Evolutionary conservation across 2,888 invertebrate species (phyloP), one percentile per base, ranked within the genome.

Genomic region (Agrotis segetum): DNA sequence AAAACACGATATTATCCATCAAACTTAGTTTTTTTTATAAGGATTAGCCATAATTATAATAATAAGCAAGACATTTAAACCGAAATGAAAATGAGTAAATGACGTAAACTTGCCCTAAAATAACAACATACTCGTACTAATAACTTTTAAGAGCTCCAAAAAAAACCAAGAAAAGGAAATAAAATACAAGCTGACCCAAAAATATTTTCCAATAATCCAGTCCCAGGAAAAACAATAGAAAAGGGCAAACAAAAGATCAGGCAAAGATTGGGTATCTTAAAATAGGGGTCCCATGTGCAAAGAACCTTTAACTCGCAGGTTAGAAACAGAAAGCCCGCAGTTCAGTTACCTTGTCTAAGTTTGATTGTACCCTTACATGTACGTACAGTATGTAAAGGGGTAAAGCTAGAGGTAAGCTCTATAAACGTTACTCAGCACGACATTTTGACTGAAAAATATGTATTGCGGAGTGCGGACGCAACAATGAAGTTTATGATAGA

Each of bases 191-290:
- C 14, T 34, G 40, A 34, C 11, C 40, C 1, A 40, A 40, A 40
- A 34, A 14, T 19, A 24, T 50, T 47, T 46, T 44, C 21, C 49
- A 46, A 49, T 55, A 47, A 50, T 53, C 14, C 29, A 62, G 29
- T 46, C 21, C 50, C 29, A 58, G 52, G 13, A 55, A 49, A 40
- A 66, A 67, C 24, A 73, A 67, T 67, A 55, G 24, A 63, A 47
- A 65, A 47, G 13, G 59, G 11, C 46, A 62, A 64, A 80, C 56
- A 64, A 67, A 79, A 46, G 49, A 73, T 65, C 56, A 34, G 21
- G 29, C 53, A 40, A 61, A 61, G 75, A 65, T 67, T 67, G 52
- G 29, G 61, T 74, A 62, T 77, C 75, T 80, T 77, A 72, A 80
- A 80, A 64, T 56, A 67, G 53, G 49, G 46, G 60, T 61, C 65